Base-by-base conservation (phyloP, 2,797 vertebrate species). In the Enteromius anoplus region DNA sequence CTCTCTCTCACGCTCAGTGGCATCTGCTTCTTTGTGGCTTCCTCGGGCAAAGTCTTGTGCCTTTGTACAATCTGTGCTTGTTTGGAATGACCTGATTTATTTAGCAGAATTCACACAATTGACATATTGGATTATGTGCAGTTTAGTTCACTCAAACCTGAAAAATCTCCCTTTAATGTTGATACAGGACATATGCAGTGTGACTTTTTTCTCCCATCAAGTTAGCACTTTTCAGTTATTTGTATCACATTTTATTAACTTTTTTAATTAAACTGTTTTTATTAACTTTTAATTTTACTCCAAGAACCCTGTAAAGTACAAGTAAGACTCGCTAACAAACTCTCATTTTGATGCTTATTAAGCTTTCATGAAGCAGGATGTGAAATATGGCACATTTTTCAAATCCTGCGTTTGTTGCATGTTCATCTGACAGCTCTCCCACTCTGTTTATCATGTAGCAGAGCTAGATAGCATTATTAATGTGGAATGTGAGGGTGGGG, bases 71-170 rank as follows among this genome's bases (percentile, higher is more conserved):
- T 73, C 80, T 69, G 65, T 82, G 32, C 75, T 70, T 83, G 75
- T 81, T 76, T 82, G 71, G 26, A 75, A 42, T 83, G 83, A 83
- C 71, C 84, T 55, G 71, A 72, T 84, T 85, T 77, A 72, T 69
- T 78, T 81, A 66, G 65, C 69, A 69, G 53, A 58, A 76, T 62
- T 62, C 80, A 47, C 45, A 76, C 64, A 60, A 75, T 71, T 77
- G 47, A 77, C 68, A 65, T 64, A 84, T 68, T 84, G 47, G 23
- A 75, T 78, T 78, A 29, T 45, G 26, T 12, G 37, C 60, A 73
- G 49, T 47, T 19, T 78, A 62, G 14, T 75, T 75, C 15, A 8
- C 26, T 45, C 55, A 55, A 75, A 55, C 21, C 37, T 26, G 0
- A 11, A 37, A 40, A 70, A 23, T 58, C 4, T 55, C 49, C 65